Evolutionary conservation across 2,113 vertebrate genomes (phyloP).

Genomic region (Chaetodon trifascialis): DNA sequence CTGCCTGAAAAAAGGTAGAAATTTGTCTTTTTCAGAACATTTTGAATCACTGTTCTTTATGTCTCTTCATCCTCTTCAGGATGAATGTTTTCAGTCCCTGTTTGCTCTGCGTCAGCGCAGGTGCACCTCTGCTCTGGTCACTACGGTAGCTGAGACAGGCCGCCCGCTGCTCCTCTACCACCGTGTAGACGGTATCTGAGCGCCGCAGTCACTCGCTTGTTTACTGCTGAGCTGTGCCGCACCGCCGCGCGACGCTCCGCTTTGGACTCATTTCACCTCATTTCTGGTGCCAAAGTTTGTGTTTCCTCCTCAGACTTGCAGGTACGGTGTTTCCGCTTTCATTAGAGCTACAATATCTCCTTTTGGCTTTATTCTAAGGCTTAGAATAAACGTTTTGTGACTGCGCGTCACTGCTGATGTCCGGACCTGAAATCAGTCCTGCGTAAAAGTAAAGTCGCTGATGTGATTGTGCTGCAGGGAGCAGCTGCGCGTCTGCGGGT

Average conservation of each 20-base stretch:
- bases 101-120: not conserved
- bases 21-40: too few relatives aligned
- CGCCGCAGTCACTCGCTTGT: constrained; percentile 73
- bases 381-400: not conserved
- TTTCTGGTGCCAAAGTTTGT: not conserved
- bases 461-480: constrained; percentile 7
- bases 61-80: not conserved
- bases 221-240: constrained; percentile 52
- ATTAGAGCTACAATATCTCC: not conserved
- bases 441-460: constrained; percentile 32
- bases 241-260: constrained; percentile 3
- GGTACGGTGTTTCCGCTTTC: constrained; percentile 12
- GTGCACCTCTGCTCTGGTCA: not conserved
- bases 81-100: not conserved
- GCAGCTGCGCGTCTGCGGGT: not conserved
- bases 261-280: not conserved
- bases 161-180: not conserved
- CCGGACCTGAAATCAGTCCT: not conserved
- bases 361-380: not conserved
- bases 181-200: constrained; percentile 33
- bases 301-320: not conserved
- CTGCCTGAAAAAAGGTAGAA: too few relatives aligned
- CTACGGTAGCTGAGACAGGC: constrained; percentile 2
- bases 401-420: not conserved
- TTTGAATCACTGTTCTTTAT: not conserved